A percentile compares a stretch with the other conserved stretches of the same genome.
Conservation (phyloP, 1,140 invertebrate species). For the Acromyrmex charruanus region DNA sequence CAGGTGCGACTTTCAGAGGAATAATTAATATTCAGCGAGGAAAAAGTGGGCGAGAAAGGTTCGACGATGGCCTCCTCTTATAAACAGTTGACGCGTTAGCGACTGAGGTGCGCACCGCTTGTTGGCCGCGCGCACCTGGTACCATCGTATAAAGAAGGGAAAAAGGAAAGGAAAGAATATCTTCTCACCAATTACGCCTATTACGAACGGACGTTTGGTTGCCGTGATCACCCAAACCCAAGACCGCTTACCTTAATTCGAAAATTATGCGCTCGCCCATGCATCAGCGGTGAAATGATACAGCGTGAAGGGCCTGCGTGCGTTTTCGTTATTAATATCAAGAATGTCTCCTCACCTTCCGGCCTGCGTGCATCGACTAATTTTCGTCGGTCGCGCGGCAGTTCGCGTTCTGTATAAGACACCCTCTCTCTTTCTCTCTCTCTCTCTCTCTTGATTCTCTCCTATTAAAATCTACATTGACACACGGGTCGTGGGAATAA, state of each 20-base stretch:
- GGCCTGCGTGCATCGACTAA: slow-evolving; percentile 27
- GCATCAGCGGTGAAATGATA: slow-evolving; percentile 48
- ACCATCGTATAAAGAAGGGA: neutral
- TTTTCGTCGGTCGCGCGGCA: slow-evolving; percentile 12
- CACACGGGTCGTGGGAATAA: neutral
- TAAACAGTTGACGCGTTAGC: slow-evolving; percentile 80
- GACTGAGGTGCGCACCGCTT: slow-evolving; percentile 63
- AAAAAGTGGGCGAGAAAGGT: slow-evolving; percentile 73
- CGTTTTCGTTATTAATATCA: slow-evolving; percentile 58
- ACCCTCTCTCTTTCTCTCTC: neutral
- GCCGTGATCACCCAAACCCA: slow-evolving; percentile 66
- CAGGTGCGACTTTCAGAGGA: slow-evolving; percentile 74
- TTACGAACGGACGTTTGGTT: slow-evolving; percentile 55
- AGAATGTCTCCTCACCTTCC: slow-evolving; percentile 27
- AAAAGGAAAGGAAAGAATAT: slow-evolving; percentile 32
- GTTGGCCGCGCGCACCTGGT: slow-evolving; percentile 75
- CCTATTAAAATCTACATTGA: slow-evolving; percentile 19
- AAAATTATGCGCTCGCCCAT: slow-evolving; percentile 52
- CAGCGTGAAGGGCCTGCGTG: slow-evolving; percentile 35
- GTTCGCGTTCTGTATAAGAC: neutral
- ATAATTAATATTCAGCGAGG: slow-evolving; percentile 82
- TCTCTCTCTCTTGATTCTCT: neutral
- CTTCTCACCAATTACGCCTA: slow-evolving; percentile 65
- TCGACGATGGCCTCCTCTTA: slow-evolving; percentile 69
- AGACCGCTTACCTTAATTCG: slow-evolving; percentile 57